A percentile compares a stretch with the other conserved stretches of the same genome.
Conservation (phyloP, 2,113 vertebrate genomes). For the Crotalus horridus region DNA sequence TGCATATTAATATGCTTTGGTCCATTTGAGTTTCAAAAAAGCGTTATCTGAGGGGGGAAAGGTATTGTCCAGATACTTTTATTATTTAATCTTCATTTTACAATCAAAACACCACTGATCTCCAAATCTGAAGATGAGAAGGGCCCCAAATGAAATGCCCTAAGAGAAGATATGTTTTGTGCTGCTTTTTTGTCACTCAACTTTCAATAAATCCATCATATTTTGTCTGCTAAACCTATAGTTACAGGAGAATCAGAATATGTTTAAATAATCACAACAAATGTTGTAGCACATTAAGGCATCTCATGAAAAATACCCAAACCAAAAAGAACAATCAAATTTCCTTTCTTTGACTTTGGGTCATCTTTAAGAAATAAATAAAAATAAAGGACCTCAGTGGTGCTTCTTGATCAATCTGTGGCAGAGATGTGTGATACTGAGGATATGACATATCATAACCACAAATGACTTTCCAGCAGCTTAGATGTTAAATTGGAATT, state of each 20-base stretch:
- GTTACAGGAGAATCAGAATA: background rate
- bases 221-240: background rate
- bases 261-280: background rate
- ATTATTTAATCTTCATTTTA: background rate
- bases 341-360: background rate
- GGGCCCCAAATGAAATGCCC: background rate
- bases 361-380: background rate
- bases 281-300: background rate
- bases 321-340: background rate
- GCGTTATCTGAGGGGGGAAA: background rate
- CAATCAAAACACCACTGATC: background rate
- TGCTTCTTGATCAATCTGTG: background rate
- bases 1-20: background rate
- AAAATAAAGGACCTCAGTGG: background rate
- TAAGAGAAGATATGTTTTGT: background rate
- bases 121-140: background rate
- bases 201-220: background rate
- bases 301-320: background rate
- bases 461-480: background rate
- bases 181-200: background rate
- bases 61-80: background rate
- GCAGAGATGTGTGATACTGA: background rate
- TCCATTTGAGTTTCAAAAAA: conserved; percentile 9
- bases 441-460: background rate
- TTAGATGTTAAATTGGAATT: background rate